These are phyloP conservation scores for Struthidea cinerea DNA, from an alignment of 2,113 vertebrate species.

Conservation along the genomic window DNA sequence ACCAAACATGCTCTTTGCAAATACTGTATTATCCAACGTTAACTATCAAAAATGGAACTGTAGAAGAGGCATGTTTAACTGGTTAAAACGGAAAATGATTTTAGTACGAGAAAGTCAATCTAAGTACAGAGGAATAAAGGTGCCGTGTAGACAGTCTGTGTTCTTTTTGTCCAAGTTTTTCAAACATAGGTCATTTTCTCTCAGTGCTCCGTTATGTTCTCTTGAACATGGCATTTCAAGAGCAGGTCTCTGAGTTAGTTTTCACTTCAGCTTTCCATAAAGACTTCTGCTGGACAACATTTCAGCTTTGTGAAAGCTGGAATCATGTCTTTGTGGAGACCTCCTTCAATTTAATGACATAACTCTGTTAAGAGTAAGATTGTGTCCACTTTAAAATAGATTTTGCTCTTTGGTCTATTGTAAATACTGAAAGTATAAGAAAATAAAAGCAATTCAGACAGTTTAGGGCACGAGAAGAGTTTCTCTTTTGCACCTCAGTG, in stretches of 20 bases:
- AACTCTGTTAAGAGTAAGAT: constrained; percentile 66
- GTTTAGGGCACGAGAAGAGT: constrained; percentile 80
- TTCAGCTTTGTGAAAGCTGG: constrained; percentile 51
- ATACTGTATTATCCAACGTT: constrained; percentile 79
- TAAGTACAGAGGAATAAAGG: constrained; percentile 80
- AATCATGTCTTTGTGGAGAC: constrained; percentile 60
- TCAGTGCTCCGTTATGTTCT: constrained; percentile 45
- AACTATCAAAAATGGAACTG: constrained; percentile 81
- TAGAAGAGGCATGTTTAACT: constrained; percentile 84
- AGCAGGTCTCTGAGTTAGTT: constrained; percentile 43
- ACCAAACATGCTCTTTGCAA: constrained; percentile 85
- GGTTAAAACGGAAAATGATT: constrained; percentile 88
- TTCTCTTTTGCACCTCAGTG: constrained; percentile 59
- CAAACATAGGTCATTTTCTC: constrained; percentile 47
- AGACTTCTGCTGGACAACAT: constrained; percentile 41
- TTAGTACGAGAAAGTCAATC: constrained; percentile 83
- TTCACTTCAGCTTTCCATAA: constrained; percentile 21
- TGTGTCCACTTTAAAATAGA: constrained; percentile 77
- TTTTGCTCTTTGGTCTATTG: constrained; percentile 98
- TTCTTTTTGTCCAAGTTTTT: constrained; percentile 53
- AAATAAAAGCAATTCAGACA: constrained; percentile 90
- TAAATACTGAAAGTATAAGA: constrained; percentile 84
- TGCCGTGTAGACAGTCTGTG: constrained; percentile 65
- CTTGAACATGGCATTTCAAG: constrained; percentile 48
- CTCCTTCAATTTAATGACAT: constrained; percentile 55